A percentile compares a stretch with the other conserved stretches of the same genome.
These are phyloP conservation scores for Neogale vison DNA, from an alignment of 2,113 vertebrate genomes.

Conservation along the genomic window DNA sequence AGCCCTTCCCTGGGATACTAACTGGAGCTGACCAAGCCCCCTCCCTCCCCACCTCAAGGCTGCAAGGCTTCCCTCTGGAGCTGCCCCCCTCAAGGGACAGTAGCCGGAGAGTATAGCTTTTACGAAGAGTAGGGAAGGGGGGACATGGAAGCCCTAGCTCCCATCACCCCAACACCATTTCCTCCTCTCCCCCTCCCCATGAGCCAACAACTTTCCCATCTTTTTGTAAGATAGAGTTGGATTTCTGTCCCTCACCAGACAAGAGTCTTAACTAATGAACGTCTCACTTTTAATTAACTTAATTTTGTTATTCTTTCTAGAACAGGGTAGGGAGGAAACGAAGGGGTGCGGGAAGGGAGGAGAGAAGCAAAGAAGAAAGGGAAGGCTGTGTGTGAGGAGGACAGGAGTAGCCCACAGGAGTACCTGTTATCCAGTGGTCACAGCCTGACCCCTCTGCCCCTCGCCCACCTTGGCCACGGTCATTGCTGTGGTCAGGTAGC, in stretches of 20 bases:
- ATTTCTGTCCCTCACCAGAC: not conserved
- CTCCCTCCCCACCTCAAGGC: too few species aligned
- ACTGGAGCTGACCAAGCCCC: not conserved
- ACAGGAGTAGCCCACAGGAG: not conserved
- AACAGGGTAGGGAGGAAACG: not conserved
- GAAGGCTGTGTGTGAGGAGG: too few species aligned
- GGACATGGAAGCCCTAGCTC: not conserved
- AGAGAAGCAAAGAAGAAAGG: not conserved
- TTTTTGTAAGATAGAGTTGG: not conserved
- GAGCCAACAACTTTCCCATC: not conserved
- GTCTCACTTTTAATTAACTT: not conserved
- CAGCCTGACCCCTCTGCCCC: too few species aligned
- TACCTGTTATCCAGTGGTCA: too few species aligned
- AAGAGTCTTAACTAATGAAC: not conserved
- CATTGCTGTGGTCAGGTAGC: not conserved
- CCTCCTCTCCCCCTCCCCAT: not conserved
- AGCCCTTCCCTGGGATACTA: conserved; percentile 2
- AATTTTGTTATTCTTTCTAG: not conserved
- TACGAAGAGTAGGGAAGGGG: not conserved
- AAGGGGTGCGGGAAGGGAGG: not conserved
- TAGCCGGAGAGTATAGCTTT: not conserved
- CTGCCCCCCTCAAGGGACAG: not conserved
- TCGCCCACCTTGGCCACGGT: fast-evolving
- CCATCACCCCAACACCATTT: not conserved
- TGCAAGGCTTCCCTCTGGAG: not conserved